Evolutionary conservation across 2,113 vertebrate genomes (phyloP).

Genomic region (Phalacrocorax aristotelis): DNA sequence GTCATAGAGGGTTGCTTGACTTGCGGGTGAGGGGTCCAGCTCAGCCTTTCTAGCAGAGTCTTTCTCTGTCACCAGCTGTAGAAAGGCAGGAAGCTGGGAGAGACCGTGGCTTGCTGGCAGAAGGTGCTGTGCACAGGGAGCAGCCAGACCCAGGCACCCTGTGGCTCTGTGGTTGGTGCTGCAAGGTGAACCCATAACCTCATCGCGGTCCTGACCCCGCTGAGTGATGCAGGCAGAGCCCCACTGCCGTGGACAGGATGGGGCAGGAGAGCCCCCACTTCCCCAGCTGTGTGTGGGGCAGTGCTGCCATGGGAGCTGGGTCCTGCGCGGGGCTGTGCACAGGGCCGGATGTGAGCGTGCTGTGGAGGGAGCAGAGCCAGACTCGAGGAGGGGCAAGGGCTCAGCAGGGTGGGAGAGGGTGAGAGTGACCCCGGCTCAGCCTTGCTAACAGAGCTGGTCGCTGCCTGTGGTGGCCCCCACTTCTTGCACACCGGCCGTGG

Average conservation of each 20-base stretch:
- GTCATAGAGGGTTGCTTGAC: neutral
- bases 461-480: neutral
- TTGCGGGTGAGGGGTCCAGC: neutral
- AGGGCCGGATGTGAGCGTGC: rapidly evolving
- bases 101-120: neutral
- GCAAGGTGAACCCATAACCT: neutral
- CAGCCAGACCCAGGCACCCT: rapidly evolving
- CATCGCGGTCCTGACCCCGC: neutral
- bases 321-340: neutral
- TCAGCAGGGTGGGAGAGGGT: neutral
- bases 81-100: neutral
- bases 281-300: neutral
- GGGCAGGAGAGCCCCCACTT: neutral
- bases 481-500: neutral
- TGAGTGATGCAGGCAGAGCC: neutral
- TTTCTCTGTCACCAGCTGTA: neutral
- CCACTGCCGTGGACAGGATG: neutral
- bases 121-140: neutral
- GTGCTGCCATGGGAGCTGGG: neutral
- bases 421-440: neutral
- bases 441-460: neutral
- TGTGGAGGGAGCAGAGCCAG: neutral
- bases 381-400: neutral
- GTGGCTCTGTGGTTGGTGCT: neutral
- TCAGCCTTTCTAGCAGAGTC: neutral